Evolutionary conservation across 1,140 invertebrate genomes (phyloP), one percentile per base, ranked within the genome.

Genomic region (Maconellicoccus hirsutus): DNA sequence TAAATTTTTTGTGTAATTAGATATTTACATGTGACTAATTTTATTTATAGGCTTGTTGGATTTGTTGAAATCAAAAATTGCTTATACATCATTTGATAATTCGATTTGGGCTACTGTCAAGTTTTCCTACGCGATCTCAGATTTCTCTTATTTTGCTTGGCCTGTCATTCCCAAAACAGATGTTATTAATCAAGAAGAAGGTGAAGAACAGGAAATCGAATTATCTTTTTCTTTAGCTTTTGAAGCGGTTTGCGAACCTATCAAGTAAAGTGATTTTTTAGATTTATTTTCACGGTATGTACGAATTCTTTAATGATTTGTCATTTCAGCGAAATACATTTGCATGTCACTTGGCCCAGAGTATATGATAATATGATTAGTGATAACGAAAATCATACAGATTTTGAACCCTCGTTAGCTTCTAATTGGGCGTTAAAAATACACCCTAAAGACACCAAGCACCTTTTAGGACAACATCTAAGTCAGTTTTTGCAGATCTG

Each of bases 341-440:
- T 97, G 1, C 89, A 88, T 77, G 87, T 90, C n/a, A 90, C 89
- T 8, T 98, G 95, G 95, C 89, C 89, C 1, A 83, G 87, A 78
- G 81, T 97, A 66, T 85, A 87, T 2, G 94, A 96, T 78, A 88
- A 91, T 78, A 85, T 91, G 29, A 86, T 96, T 27, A 86, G 94
- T 0, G 95, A 98, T 77, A 92, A 88, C 74, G 87, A 92, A 77
- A 86, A 85, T 71, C 92, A 93, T 78, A 90, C 89, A 42, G 92
- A 96, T 81, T 87, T 98, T 75, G 87, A 94, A 77, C 92, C 94
- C 10, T 80, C 89, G 25, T 85, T 89, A 75, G 93, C 95, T 25
- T 89, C 90, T 0, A 83, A 87, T 73, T 97, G 94, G 85, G 85
- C 85, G 7, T 81, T 89, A 19, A 81, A 82, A 76, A 80, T 86